phyloP scores from a whole-genome alignment of 2,113 vertebrate genomes.

The Athene noctua region DNA sequence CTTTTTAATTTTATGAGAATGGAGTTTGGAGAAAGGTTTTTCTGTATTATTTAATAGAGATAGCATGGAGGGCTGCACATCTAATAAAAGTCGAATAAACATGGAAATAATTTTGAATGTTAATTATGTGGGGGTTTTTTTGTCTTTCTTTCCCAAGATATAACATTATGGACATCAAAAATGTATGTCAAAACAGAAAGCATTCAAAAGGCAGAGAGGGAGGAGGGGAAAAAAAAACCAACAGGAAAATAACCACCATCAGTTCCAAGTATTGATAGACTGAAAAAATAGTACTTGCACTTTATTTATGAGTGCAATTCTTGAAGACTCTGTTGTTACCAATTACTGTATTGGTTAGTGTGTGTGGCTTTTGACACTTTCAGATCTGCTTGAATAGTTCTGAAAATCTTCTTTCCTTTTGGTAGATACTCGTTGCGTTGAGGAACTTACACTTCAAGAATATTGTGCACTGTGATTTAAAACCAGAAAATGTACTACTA shows the following conservation, averaged over 20 bases:
- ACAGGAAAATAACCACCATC: background rate
- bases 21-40: background rate
- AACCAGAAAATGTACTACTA: conserved; percentile 96
- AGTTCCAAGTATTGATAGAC: background rate
- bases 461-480: conserved; percentile 98
- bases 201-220: background rate
- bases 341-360: background rate
- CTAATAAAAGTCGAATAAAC: background rate
- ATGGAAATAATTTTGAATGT: background rate
- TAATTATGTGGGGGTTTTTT: background rate
- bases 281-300: background rate
- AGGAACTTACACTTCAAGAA: conserved; percentile 99
- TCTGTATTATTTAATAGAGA: background rate
- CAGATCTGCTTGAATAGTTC: background rate
- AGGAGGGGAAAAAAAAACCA: accelerated
- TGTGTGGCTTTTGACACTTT: background rate
- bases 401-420: conserved; percentile 20
- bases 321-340: background rate
- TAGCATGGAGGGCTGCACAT: background rate
- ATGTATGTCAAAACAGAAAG: background rate
- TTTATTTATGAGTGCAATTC: background rate
- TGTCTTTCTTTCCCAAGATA: background rate
- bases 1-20: background rate
- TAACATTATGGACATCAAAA: background rate
- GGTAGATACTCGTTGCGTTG: conserved; percentile 94